Evolutionary conservation across 2,888 invertebrate genomes (phyloP).

Genomic region (Watsonalla binaria): DNA sequence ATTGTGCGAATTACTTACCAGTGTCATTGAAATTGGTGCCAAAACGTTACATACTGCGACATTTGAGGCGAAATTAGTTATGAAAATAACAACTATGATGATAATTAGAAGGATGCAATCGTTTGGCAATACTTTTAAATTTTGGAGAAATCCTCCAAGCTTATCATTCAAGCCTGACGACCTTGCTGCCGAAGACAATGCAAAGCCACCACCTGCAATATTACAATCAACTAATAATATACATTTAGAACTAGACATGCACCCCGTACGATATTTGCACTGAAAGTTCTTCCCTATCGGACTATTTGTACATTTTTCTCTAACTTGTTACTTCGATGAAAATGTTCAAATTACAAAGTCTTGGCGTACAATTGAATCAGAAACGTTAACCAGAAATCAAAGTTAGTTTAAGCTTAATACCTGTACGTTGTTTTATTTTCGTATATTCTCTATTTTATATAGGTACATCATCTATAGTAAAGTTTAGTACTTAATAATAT

Average conservation of each 20-base stretch:
- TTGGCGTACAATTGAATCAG: too few relatives aligned
- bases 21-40: slow-evolving; percentile 52
- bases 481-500: too few relatives aligned
- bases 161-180: slow-evolving; percentile 42
- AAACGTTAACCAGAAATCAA: too few relatives aligned
- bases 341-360: too few relatives aligned
- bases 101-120: slow-evolving; percentile 33
- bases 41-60: slow-evolving; percentile 59
- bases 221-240: background rate
- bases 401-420: background rate
- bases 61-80: slow-evolving; percentile 66
- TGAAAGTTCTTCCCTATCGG: too few relatives aligned
- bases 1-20: slow-evolving; percentile 37
- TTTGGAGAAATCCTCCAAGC: slow-evolving; percentile 37
- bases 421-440: background rate
- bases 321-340: too few relatives aligned
- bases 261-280: too few relatives aligned
- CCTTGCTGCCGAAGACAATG: slow-evolving; percentile 44
- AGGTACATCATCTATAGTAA: too few relatives aligned
- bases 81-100: slow-evolving; percentile 36
- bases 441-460: background rate
- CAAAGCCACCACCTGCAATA: slow-evolving; percentile 52
- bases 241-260: background rate
- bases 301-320: too few relatives aligned
- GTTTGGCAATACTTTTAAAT: slow-evolving; percentile 30